These are phyloP conservation scores for Odontamblyopus rebecca DNA, from an alignment of 2,797 vertebrate species.

Conservation along the genomic window DNA sequence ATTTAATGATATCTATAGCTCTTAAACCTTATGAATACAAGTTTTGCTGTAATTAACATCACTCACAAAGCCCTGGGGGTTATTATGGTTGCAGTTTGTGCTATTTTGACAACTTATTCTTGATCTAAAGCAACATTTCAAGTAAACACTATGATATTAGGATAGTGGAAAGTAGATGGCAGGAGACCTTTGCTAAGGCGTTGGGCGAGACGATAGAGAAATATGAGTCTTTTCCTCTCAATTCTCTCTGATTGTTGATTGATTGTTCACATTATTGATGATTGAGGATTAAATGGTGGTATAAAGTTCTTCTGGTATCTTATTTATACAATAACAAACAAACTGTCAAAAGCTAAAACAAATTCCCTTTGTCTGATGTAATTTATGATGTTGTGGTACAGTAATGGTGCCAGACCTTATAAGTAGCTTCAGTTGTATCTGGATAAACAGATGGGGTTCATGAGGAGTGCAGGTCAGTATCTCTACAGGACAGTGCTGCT, in stretches of 20 bases:
- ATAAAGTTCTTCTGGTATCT: neutral
- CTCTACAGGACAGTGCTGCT: slow-evolving; percentile 15
- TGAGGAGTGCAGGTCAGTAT: slow-evolving; percentile 10
- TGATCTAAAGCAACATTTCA: slow-evolving; percentile 3
- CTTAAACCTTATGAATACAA: neutral
- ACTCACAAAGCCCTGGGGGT: neutral
- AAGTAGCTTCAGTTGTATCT: slow-evolving; percentile 10
- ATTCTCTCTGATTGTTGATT: neutral
- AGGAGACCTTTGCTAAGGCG: neutral
- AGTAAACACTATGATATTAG: neutral
- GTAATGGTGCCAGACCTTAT: neutral
- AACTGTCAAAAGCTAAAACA: neutral
- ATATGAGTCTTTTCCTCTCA: too few species aligned
- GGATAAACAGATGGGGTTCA: slow-evolving; percentile 1
- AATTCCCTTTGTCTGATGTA: neutral
- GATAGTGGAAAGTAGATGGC: neutral
- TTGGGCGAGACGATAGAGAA: too few species aligned
- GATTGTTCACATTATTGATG: too few species aligned
- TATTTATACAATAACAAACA: neutral
- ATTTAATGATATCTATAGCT: neutral
- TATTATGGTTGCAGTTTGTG: neutral
- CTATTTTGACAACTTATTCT: neutral
- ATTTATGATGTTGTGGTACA: neutral
- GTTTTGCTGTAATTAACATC: neutral
- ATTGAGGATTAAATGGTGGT: too few species aligned